Conservation (phyloP, 92 coral and sea anemone species). For the Pocillopora grandis region DNA sequence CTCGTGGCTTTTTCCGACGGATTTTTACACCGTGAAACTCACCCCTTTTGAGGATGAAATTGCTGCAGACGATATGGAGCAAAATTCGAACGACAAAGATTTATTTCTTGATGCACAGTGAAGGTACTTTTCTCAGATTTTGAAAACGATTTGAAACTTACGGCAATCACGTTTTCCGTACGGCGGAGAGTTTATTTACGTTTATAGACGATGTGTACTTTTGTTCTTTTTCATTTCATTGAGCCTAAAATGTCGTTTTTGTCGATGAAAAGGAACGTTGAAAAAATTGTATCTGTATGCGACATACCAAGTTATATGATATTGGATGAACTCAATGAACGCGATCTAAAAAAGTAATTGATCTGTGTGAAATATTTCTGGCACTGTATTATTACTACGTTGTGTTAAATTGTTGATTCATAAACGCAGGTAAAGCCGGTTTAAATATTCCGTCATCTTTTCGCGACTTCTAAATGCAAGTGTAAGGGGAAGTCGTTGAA, state of each 20-base stretch:
- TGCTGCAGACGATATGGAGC: conserved; percentile 3
- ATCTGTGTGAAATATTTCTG: background rate
- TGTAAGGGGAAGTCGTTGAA: background rate
- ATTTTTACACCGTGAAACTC: background rate
- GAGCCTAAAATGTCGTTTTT: background rate
- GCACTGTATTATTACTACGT: background rate
- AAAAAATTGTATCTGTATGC: background rate
- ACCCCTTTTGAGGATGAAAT: background rate
- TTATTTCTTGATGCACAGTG: background rate
- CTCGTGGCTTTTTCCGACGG: conserved; percentile 35
- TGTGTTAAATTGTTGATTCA: background rate
- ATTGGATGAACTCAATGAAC: background rate
- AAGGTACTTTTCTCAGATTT: conserved; percentile 12
- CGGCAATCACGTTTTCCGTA: background rate
- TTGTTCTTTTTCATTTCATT: conserved; percentile 20
- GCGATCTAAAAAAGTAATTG: background rate
- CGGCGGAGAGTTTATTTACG: conserved; percentile 3
- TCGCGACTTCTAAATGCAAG: too few relatives aligned
- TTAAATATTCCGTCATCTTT: background rate
- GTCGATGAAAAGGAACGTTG: conserved; percentile 14
- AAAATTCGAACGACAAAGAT: background rate
- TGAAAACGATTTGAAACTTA: background rate
- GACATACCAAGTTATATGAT: conserved; percentile 1
- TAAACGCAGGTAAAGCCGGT: background rate
- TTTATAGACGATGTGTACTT: background rate